These are phyloP conservation scores for Ecliptopera silaceata DNA, from an alignment of 2,888 invertebrate species.

Conservation along the genomic window DNA sequence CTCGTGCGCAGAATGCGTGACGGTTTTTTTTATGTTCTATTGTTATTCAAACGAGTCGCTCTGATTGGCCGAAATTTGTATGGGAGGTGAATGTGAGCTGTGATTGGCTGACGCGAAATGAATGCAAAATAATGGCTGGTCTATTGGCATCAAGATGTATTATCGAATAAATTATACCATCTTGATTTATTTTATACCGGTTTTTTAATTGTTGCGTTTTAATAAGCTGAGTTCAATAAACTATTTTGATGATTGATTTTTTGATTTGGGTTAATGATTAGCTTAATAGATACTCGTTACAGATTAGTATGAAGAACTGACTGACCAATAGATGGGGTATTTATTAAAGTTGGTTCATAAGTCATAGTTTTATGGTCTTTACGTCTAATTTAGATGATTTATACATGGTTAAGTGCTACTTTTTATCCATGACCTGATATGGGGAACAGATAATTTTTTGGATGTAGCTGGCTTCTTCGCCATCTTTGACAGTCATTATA, in stretches of 20 bases:
- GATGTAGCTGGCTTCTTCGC: too few species aligned
- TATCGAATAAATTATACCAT: constrained; percentile 73
- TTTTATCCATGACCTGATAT: too few species aligned
- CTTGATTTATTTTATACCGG: constrained; percentile 32
- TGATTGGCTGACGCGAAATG: constrained; percentile 66
- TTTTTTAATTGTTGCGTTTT: constrained; percentile 28
- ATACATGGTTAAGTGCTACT: too few species aligned
- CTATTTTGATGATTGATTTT: constrained; percentile 18
- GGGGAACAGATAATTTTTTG: too few species aligned
- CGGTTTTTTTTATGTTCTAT: constrained; percentile 79
- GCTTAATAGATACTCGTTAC: constrained; percentile 4
- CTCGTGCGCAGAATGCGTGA: constrained; percentile 72
- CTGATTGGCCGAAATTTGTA: constrained; percentile 61
- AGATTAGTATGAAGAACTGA: constrained; percentile 1
- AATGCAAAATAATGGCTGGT: constrained; percentile 78
- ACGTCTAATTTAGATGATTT: too few species aligned
- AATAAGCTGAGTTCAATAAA: constrained; percentile 18
- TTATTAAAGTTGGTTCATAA: too few species aligned
- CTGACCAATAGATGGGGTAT: background rate
- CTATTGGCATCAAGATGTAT: constrained; percentile 68
- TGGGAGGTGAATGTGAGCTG: constrained; percentile 59
- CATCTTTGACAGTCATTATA: too few species aligned
- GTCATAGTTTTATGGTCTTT: background rate
- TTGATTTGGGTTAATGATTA: constrained; percentile 6
- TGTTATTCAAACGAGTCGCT: constrained; percentile 74